Evolutionary conservation across 1,140 invertebrate species (phyloP).

Genomic region (Matsumurasca onukii): DNA sequence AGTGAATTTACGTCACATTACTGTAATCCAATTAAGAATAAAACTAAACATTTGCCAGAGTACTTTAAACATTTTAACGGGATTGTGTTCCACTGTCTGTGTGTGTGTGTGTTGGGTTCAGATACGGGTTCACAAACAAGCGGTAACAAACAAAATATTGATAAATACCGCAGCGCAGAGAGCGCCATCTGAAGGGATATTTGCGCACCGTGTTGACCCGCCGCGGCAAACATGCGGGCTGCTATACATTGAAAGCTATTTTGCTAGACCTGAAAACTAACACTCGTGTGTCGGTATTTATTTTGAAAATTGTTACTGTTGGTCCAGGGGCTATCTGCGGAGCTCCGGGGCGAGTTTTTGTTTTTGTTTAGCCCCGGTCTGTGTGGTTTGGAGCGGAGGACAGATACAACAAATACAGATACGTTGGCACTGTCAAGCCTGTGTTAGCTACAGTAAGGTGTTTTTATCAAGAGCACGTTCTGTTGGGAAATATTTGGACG

Average conservation of each 20-base stretch:
- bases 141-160: constrained; percentile 20
- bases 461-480: no score
- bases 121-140: constrained; percentile 20
- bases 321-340: constrained; percentile 5
- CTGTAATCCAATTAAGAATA: constrained; percentile 26
- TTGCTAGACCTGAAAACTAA: constrained; percentile 21
- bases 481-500: no score
- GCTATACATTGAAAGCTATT: constrained; percentile 24
- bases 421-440: no score
- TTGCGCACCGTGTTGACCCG: constrained; percentile 19
- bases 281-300: constrained; percentile 18
- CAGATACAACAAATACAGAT: no score
- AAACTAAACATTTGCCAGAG: constrained; percentile 20
- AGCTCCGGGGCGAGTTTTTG: not conserved
- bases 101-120: not conserved
- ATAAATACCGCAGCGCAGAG: no score
- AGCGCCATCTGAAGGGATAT: constrained; percentile 22
- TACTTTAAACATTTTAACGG: constrained; percentile 27
- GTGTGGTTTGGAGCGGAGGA: no score
- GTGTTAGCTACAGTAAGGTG: no score
- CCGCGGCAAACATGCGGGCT: not conserved
- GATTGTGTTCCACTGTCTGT: constrained; percentile 7
- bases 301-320: constrained; percentile 22
- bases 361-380: no score
- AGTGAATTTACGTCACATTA: constrained; percentile 21